Base-by-base conservation (phyloP, 2,113 vertebrate species). In the Lipophrys pholis region DNA sequence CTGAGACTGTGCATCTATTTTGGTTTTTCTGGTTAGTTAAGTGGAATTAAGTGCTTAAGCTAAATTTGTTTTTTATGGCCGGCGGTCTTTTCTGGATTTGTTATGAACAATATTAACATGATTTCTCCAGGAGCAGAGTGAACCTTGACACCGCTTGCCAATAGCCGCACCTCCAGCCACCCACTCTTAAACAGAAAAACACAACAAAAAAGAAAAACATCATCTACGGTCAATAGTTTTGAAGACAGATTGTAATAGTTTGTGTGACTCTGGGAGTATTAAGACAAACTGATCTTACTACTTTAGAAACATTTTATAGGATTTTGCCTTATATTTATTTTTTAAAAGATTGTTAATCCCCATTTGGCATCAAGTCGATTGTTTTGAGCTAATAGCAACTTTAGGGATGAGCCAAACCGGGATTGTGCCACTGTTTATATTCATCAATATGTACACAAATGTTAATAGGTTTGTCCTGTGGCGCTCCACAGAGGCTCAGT, bases 371-470 rank as follows among this genome's bases (percentile, higher is more conserved):
- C 55, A 51, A 11, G 8, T 62, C 51, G 64, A 45, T 63, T 64
- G 30, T 71, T 51, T 16, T 69, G 30, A 52, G 45, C 62, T 81
- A 70, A 82, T 69, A 43, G 45, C 17, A 46, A 78, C 66, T 89
- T 85, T 81, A 67, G 48, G 64, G 42, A n/a, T 46, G 54, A 59
- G 53, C 50, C 57, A 66, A 75, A 77, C 82, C 49, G 54, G 65
- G 54, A 73, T 55, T 30, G 30, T 10, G 54, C 15, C 11, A 9
- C 65, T 63, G 40, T 60, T 84, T 72, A 38, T 65, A 61, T 76
- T 80, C 56, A 80, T 81, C 70, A 70, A 76, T 78, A 56, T 80
- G 72, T 76, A 67, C 61, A 59, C 65, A 69, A 73, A 65, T 71
- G 57, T 71, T 39, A 73, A 69, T 39, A 45, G 41, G 60, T 52